Evolutionary conservation across 2,113 vertebrate genomes (phyloP).

Genomic region (Coturnix japonica): DNA sequence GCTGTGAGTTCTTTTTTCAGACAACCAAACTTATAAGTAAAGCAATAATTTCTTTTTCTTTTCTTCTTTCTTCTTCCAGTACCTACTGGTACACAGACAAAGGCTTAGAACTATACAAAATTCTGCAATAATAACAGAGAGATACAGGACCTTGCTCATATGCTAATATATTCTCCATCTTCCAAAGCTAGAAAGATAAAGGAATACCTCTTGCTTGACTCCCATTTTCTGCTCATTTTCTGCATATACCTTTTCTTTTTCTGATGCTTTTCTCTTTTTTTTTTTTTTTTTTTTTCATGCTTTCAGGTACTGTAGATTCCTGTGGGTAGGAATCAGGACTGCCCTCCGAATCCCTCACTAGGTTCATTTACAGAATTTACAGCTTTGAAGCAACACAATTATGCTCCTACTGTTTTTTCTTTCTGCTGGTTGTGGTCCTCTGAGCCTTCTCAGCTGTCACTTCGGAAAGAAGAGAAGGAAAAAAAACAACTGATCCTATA

Average conservation of each 20-base stretch:
- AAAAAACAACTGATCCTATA: not conserved
- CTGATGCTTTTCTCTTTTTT: not conserved
- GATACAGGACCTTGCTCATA: rapidly evolving
- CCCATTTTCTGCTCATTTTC: not conserved
- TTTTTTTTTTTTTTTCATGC: not conserved
- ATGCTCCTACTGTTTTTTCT: rapidly evolving
- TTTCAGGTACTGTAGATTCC: not conserved
- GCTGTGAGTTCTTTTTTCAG: not conserved
- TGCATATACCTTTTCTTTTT: not conserved
- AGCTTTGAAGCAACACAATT: not conserved
- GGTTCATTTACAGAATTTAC: not conserved
- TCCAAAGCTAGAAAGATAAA: not conserved
- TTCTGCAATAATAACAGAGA: not conserved
- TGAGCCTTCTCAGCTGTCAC: not conserved
- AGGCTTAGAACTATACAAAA: not conserved
- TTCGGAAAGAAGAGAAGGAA: not conserved
- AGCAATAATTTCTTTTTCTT: not conserved
- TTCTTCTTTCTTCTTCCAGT: not conserved
- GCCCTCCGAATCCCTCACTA: rapidly evolving
- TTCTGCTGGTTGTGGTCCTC: not conserved
- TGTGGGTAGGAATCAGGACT: rapidly evolving
- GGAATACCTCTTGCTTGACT: not conserved
- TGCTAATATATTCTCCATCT: not conserved
- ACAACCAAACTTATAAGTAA: not conserved
- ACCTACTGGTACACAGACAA: not conserved